Evolutionary conservation across 2,113 vertebrate species (phyloP), one percentile per base, ranked within the genome.

Genomic region (Erinaceus europaeus): DNA sequence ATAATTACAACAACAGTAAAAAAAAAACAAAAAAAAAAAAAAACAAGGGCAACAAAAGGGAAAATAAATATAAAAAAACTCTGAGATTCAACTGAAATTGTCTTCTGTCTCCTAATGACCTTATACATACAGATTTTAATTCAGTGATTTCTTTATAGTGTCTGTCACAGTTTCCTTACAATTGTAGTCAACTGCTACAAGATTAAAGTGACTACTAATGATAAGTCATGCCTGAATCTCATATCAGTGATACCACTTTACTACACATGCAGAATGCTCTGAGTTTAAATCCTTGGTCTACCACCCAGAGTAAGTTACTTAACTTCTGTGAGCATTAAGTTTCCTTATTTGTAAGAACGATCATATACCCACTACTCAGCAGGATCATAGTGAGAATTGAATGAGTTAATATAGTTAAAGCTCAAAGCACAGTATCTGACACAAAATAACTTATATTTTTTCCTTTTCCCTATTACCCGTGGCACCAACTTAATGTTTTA

Each of bases 301-400:
- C 20, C 40, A 73, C 25, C 64, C 46, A 57, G 38, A 86, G 52
- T 32, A 48, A n/a, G n/a, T n/a, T n/a, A n/a, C n/a, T n/a, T n/a
- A n/a, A n/a, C n/a, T n/a, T n/a, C n/a, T n/a, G n/a, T n/a, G n/a
- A n/a, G n/a, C n/a, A n/a, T n/a, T 76, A 36, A 50, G 46, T 93
- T 91, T 92, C 81, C 69, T 87, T 82, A 81, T 90, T 81, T 90
- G n/a, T 59, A 84, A 76, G 65, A 77, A 38, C 38, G 68, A 68
- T 46, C 44, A 73, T 46, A 71, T 0, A 72, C 36, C 61, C 21
- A 81, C 21, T 55, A 65, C 69, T 50, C 48, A 12, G 12, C 4
- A 77, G 46, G 21, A 73, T 90, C 50, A 88, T 23, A 65, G 29
- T 59, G 44, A 89, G 61, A 88, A 85, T 52, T 53, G 76, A 88